Percentiles rank a stretch among this genome's conserved stretches.
Conservation (phyloP, 2,888 invertebrate species). For the Acleris literana region DNA sequence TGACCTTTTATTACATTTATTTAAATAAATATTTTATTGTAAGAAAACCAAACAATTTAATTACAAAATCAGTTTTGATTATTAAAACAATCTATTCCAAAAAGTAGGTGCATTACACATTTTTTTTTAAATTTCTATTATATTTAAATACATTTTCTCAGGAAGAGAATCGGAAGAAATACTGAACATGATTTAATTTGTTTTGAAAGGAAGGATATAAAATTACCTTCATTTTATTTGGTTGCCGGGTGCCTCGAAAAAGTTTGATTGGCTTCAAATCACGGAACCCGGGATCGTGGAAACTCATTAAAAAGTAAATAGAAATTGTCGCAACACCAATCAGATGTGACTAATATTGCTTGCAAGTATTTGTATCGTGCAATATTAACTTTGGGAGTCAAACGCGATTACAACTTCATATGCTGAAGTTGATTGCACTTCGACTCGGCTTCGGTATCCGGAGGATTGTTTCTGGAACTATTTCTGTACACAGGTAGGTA, state of each 20-base stretch:
- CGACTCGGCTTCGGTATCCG: conserved; percentile 3
- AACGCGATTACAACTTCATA: conserved; percentile 22
- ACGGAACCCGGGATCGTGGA: conserved; percentile 64
- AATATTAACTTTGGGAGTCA: conserved; percentile 34
- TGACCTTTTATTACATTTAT: too few relatives aligned
- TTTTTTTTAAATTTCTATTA: background rate
- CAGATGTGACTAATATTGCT: conserved; percentile 56
- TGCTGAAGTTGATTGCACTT: conserved; percentile 11
- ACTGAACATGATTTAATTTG: conserved; percentile 30
- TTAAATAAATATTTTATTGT: too few relatives aligned
- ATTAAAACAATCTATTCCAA: too few relatives aligned
- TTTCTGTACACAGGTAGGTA: background rate
- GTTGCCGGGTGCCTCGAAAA: conserved; percentile 59
- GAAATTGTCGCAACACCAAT: conserved; percentile 72
- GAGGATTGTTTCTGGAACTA: conserved; percentile 18
- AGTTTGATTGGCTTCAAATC: conserved; percentile 81
- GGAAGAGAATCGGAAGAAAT: conserved; percentile 14
- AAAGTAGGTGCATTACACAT: too few relatives aligned
- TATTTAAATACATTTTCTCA: conserved; percentile 7
- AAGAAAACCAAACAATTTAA: too few relatives aligned
- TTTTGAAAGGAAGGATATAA: conserved; percentile 39
- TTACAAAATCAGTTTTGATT: too few relatives aligned
- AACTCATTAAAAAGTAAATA: conserved; percentile 82
- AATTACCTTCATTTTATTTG: conserved; percentile 50
- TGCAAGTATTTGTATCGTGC: conserved; percentile 26